These are phyloP conservation scores for Atrina japonica DNA, from an alignment of 2,888 invertebrate species.

Conservation along the genomic window DNA sequence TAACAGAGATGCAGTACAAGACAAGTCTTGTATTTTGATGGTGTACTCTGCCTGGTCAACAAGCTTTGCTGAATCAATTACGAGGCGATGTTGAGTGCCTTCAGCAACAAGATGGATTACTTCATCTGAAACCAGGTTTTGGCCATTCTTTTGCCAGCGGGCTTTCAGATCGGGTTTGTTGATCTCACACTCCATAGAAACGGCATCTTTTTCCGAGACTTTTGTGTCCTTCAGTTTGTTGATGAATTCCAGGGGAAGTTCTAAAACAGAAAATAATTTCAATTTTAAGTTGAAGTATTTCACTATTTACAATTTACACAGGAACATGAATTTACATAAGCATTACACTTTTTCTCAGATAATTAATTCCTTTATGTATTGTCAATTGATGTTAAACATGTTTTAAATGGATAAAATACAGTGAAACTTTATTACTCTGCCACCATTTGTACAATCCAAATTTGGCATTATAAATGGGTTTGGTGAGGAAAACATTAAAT, in stretches of 20 bases:
- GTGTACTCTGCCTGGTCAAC: conserved; percentile 75
- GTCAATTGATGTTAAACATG: too few species aligned
- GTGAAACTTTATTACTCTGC: too few species aligned
- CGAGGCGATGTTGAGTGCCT: conserved; percentile 80
- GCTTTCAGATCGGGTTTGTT: conserved; percentile 58
- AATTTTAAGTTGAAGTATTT: not conserved
- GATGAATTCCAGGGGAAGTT: conserved; percentile 52
- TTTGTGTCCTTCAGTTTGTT: conserved; percentile 52
- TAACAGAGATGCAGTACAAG: conserved; percentile 70
- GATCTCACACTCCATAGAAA: conserved; percentile 59
- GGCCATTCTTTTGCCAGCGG: conserved; percentile 80
- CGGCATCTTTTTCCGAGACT: conserved; percentile 57
- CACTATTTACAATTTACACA: not conserved
- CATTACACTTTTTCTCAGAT: too few species aligned
- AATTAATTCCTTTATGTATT: too few species aligned
- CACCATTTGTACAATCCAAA: too few species aligned
- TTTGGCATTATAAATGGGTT: too few species aligned
- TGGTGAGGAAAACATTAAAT: too few species aligned
- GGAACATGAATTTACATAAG: too few species aligned
- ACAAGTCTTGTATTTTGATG: conserved; percentile 67
- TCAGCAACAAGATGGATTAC: conserved; percentile 90
- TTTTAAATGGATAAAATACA: too few species aligned
- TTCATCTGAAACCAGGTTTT: conserved; percentile 92
- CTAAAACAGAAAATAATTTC: conserved; percentile 23
- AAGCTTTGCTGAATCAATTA: conserved; percentile 66